Evolutionary conservation across 2,113 vertebrate species (phyloP), one percentile per base, ranked within the genome.

Genomic region (Acrocephalus kingi): DNA sequence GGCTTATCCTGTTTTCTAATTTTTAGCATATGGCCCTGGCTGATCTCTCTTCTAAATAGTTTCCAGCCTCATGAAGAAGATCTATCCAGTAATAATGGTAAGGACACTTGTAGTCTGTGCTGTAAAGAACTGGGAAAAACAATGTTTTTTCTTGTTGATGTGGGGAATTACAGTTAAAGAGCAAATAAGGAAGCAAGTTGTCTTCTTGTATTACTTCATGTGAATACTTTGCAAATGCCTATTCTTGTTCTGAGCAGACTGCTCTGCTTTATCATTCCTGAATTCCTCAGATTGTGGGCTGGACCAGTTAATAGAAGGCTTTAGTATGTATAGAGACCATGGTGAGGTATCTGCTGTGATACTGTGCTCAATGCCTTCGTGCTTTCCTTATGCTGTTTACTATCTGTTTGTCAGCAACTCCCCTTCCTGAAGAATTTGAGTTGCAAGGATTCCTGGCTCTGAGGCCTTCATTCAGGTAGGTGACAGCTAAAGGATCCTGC

Each of bases 391-490:
- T 7, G 4, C 81, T 94, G 28, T 96, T 96, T 94, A 5, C 21
- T 75, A 5, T 97, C 62, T 95, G 12, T 95, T 96, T 69, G 81
- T 87, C 97, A 99, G 99, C 97, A 77, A 98, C 97, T 39, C 99
- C 99, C 3, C 98, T 99, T 97, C 99, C 99, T 46, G 99, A 99
- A 95, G 99, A 99, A 96, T 99, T 99, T 98, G 99, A 99, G 93
- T 96, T 99, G 84, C 99, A 99, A 97, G 99, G 99, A 62, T 99
- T 99, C 97, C 89, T 99, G 97, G 99, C 99, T 78, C 98, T 99
- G 85, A 98, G 99, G 61, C 99, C 99, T 12, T 99, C 99, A 1
- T 98, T 99, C 96, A 99, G 99, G 99, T 99, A 78, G 63, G 96
- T 94, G 45, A 46, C 74, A 64, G 43, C 48, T 87, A 43, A 69